A percentile compares a stretch with the other conserved stretches of the same genome.
These are phyloP conservation scores for Seira musarum DNA, from an alignment of 2,888 invertebrate species.

Conservation along the genomic window DNA sequence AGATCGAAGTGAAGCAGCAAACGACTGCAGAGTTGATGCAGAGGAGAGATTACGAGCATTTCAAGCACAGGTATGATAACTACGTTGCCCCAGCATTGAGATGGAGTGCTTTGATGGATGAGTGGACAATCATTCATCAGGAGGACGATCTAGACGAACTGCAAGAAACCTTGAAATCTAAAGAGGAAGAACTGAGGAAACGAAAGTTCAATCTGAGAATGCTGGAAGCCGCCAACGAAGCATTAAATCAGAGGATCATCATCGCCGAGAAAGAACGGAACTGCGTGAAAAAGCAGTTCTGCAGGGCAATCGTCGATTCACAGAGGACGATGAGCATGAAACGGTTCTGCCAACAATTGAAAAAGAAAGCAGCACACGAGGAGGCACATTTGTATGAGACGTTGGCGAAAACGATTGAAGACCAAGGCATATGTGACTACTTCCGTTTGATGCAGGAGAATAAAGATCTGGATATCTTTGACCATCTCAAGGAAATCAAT, in stretches of 20 bases:
- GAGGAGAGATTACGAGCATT: slow-evolving; percentile 50
- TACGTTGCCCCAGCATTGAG: slow-evolving; percentile 46
- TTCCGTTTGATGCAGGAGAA: slow-evolving; percentile 29
- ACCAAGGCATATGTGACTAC: slow-evolving; percentile 37
- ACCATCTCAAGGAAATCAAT: slow-evolving; percentile 28
- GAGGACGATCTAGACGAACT: slow-evolving; percentile 45
- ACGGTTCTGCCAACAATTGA: slow-evolving; percentile 49
- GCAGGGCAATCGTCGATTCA: slow-evolving; percentile 51
- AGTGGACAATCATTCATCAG: slow-evolving; percentile 51
- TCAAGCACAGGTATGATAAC: slow-evolving; percentile 52
- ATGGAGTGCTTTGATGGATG: slow-evolving; percentile 51
- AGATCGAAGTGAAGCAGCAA: slow-evolving; percentile 52
- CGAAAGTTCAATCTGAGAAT: slow-evolving; percentile 47
- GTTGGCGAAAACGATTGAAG: slow-evolving; percentile 32
- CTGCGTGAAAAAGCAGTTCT: slow-evolving; percentile 49
- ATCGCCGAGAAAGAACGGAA: slow-evolving; percentile 57
- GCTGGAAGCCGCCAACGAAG: slow-evolving; percentile 63
- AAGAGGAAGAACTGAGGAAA: slow-evolving; percentile 45
- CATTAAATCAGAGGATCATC: slow-evolving; percentile 48
- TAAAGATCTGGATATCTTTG: slow-evolving; percentile 25
- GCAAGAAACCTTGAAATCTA: slow-evolving; percentile 3
- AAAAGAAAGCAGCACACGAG: slow-evolving; percentile 41
- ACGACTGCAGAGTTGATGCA: slow-evolving; percentile 50
- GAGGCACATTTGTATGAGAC: slow-evolving; percentile 51
- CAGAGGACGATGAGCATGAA: slow-evolving; percentile 56